Base-by-base conservation (phyloP, 1,140 invertebrate species). In the Centruroides sculpturatus region DNA sequence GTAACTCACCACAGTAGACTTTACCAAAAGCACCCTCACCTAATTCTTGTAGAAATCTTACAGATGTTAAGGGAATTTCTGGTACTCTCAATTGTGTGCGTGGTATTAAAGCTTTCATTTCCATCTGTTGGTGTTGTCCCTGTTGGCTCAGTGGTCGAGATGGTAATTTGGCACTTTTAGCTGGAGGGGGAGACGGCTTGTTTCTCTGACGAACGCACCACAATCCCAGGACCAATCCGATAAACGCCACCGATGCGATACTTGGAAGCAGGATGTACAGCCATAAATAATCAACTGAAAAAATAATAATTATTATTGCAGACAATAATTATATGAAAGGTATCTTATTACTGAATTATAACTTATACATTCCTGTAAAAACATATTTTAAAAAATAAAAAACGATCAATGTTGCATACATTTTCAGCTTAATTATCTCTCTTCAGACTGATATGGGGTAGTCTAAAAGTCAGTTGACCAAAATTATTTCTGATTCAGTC, bases 21-120 rank as follows among this genome's bases (percentile, higher is more conserved):
- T 93, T 89, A 79, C 93, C 93, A 77, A 96, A 98, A 55, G 91
- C 90, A 47, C 93, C 93, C 79, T 97, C 92, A 50, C 93, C 93
- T 4, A 98, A 75, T 74, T 97, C 94, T 73, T 96, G 89, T 47
- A 93, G 77, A 69, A 97, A 94, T 62, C 85, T 79, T 0, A 96
- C 85, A 70, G 89, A 85, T 55, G 80, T 75, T 82, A 92, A 66
- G 80, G 85, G 76, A 66, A 77, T 78, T 70, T 78, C 67, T 36
- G 72, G 66, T 4, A 74, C 73, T 41, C 73, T 63, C 36, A 69
- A 56, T 48, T 67, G 66, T n/a, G 78, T 51, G 57, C 81, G 81
- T 2, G 84, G 79, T 55, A 89, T 69, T 35, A 89, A 73, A 3
- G 60, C 55, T 70, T 83, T 86, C 80, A 89, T 81, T 75, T 92